Evolutionary conservation across 2,888 invertebrate species (phyloP).

Genomic region (Limnephilus lunatus): DNA sequence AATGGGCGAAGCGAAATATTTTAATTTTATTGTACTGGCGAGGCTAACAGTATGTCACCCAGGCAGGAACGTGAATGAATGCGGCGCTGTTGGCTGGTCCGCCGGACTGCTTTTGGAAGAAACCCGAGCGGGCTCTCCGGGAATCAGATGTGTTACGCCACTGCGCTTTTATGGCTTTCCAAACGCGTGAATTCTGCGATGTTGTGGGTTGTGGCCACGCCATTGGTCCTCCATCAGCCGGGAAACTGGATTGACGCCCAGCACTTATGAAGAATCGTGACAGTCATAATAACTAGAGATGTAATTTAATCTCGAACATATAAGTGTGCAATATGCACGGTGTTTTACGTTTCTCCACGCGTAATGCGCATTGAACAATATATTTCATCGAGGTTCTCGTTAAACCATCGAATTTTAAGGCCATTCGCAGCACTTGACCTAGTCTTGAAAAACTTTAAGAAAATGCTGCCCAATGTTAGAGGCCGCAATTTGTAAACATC

Average conservation of each 20-base stretch:
- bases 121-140: slow-evolving; percentile 29
- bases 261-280: neutral
- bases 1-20: slow-evolving; percentile 53
- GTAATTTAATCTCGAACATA: neutral
- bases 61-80: slow-evolving; percentile 56
- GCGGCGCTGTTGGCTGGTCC: slow-evolving; percentile 13
- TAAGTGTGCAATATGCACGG: neutral
- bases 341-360: neutral
- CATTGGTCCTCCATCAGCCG: neutral
- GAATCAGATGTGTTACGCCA: slow-evolving; percentile 21
- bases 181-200: slow-evolving; percentile 26
- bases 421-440: neutral
- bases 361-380: neutral
- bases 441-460: neutral
- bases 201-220: neutral
- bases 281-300: neutral
- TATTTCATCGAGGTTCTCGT: neutral
- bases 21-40: slow-evolving; percentile 53
- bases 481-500: neutral
- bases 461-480: neutral
- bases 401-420: neutral
- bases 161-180: slow-evolving; percentile 33
- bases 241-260: neutral
- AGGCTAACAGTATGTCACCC: slow-evolving; percentile 28
- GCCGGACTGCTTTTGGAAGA: slow-evolving; percentile 28